phyloP scores from a whole-genome alignment of 1,140 invertebrate species.

The Drosophila lowei region DNA sequence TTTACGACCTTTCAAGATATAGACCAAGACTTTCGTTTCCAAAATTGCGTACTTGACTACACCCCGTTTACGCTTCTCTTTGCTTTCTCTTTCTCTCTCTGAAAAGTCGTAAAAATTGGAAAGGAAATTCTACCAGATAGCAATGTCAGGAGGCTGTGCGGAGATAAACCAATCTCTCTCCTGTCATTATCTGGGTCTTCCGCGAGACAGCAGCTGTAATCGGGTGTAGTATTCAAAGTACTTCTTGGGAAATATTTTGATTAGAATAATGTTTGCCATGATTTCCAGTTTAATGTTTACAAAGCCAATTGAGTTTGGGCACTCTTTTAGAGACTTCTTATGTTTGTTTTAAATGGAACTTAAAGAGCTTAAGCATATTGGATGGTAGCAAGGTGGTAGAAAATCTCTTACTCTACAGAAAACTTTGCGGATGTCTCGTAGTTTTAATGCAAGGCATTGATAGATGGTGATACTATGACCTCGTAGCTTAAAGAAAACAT shows the following conservation, averaged over 20 bases:
- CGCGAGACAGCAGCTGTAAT: slow-evolving; percentile 30
- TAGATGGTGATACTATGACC: neutral
- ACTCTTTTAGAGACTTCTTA: neutral
- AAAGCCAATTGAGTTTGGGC: slow-evolving; percentile 23
- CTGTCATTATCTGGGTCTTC: slow-evolving; percentile 30
- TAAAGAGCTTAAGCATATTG: neutral
- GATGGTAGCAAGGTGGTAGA: too few relatives aligned
- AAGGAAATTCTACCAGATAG: slow-evolving; percentile 65
- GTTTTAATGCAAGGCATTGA: too few relatives aligned
- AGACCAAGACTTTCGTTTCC: slow-evolving; percentile 61
- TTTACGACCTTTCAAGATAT: slow-evolving; percentile 75
- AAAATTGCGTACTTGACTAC: slow-evolving; percentile 72
- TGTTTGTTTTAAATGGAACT: neutral
- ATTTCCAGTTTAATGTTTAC: slow-evolving; percentile 27
- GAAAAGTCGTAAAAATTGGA: slow-evolving; percentile 67
- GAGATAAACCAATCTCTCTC: slow-evolving; percentile 52
- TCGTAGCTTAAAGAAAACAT: slow-evolving; percentile 4
- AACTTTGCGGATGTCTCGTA: neutral
- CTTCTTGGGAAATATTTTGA: slow-evolving; percentile 24
- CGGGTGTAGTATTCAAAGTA: slow-evolving; percentile 20
- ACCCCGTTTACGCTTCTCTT: slow-evolving; percentile 10
- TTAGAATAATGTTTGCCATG: slow-evolving; percentile 6
- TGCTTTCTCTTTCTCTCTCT: slow-evolving; percentile 28
- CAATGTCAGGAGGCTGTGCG: slow-evolving; percentile 33
- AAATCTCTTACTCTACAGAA: too few relatives aligned